Evolutionary conservation across 2,113 vertebrate species (phyloP).

Genomic region (Panthera uncia): DNA sequence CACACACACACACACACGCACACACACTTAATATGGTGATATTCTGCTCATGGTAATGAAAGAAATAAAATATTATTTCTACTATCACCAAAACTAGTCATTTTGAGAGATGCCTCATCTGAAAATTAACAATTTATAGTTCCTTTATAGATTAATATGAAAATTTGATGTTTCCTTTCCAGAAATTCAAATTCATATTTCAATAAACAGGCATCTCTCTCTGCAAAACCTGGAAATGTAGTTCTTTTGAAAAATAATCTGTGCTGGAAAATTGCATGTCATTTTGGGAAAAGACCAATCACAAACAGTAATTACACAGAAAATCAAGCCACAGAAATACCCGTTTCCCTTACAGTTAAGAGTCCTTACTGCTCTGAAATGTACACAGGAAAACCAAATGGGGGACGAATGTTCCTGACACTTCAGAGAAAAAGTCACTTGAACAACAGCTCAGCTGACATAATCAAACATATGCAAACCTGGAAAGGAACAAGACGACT

Average conservation of each 20-base stretch:
- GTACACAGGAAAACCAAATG: background rate
- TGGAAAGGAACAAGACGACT: background rate
- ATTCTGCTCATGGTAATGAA: background rate
- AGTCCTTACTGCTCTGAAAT: background rate
- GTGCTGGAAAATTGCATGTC: background rate
- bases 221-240: background rate
- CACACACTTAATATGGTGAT: background rate
- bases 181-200: slow-evolving; percentile 53
- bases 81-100: background rate
- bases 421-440: background rate
- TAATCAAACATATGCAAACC: background rate
- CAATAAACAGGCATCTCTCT: background rate
- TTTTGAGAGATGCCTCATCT: background rate
- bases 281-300: slow-evolving; percentile 42
- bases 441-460: background rate
- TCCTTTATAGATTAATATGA: background rate
- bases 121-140: slow-evolving; percentile 27
- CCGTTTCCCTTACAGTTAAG: background rate
- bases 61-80: slow-evolving; percentile 23
- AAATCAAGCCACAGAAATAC: background rate
- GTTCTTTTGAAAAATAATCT: slow-evolving; percentile 55
- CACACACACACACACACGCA: background rate
- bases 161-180: background rate
- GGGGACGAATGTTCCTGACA: background rate
- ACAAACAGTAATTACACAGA: slow-evolving; percentile 28